Evolutionary conservation across 2,113 vertebrate genomes (phyloP).

Genomic region (Syngnathus scovelli): DNA sequence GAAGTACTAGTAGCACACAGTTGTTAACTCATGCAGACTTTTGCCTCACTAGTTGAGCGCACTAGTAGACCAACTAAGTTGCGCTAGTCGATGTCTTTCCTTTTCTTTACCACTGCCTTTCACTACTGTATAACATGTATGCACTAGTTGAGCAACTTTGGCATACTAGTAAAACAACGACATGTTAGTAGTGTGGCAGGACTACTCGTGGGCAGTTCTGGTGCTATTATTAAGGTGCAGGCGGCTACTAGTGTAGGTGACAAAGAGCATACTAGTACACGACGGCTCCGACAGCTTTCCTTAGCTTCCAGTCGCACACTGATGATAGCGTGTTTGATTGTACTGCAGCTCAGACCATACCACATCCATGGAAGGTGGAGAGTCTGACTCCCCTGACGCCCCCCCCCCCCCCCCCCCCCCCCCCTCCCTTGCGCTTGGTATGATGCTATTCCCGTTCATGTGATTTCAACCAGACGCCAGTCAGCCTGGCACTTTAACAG

Average conservation of each 20-base stretch:
- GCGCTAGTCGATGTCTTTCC: too few relatives aligned
- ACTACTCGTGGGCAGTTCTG: background rate
- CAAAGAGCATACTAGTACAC: background rate
- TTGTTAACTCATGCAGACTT: background rate
- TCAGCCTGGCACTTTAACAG: constrained; percentile 58
- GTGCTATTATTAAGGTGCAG: too few relatives aligned
- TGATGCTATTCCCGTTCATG: constrained; percentile 54
- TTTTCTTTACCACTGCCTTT: too few relatives aligned
- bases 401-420: constrained; percentile 63
- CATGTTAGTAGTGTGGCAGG: background rate
- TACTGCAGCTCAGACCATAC: constrained; percentile 46
- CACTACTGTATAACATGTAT: too few relatives aligned
- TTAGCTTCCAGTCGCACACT: constrained; percentile 23
- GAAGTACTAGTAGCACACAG: background rate
- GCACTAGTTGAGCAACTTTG: too few relatives aligned
- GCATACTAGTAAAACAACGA: background rate
- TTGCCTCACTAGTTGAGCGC: background rate
- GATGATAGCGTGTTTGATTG: constrained; percentile 41
- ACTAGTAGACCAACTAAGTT: too few relatives aligned
- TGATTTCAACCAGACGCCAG: constrained; percentile 64
- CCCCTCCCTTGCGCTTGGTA: constrained; percentile 55
- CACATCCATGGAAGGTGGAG: constrained; percentile 33
- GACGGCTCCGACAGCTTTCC: background rate
- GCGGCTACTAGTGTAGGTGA: background rate
- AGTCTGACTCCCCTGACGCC: constrained; percentile 55